A percentile compares a stretch with the other conserved stretches of the same genome.
Evolutionary conservation across 1,140 invertebrate species (phyloP).

Genomic region (Trachymyrmex cornetzi): DNA sequence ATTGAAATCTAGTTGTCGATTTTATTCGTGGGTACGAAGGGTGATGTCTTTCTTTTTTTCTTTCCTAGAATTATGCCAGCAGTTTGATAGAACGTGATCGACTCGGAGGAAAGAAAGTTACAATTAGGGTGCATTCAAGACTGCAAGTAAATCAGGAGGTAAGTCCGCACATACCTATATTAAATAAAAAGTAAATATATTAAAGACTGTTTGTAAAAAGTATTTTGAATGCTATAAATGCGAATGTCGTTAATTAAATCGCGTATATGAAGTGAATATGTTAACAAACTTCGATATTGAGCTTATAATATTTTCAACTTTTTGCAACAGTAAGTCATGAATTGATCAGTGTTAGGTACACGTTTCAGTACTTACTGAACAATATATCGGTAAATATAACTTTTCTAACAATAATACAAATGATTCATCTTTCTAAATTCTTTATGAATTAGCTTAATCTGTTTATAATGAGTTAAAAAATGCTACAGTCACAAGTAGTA

Average conservation of each 20-base stretch:
- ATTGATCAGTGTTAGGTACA: too few species aligned
- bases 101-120: background rate
- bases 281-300: too few species aligned
- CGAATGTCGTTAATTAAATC: background rate
- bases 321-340: too few species aligned
- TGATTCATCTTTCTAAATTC: too few species aligned
- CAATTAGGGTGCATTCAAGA: constrained; percentile 56
- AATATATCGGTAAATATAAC: too few species aligned
- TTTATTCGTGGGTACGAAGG: constrained; percentile 33
- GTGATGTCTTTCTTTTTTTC: constrained; percentile 3
- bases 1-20: constrained; percentile 40
- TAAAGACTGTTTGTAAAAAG: background rate
- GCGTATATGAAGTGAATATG: background rate
- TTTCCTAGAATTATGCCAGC: constrained; percentile 48
- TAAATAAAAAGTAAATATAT: background rate
- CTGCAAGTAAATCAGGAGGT: constrained; percentile 66
- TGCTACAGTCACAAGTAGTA: too few species aligned
- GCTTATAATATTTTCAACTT: too few species aligned
- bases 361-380: too few species aligned
- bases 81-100: constrained; percentile 65
- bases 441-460: too few species aligned
- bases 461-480: too few species aligned
- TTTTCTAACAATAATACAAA: too few species aligned
- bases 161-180: constrained; percentile 23
- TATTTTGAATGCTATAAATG: background rate